Base-by-base conservation (phyloP, 2,888 invertebrate species). In the Himalopsyche tibetana region DNA sequence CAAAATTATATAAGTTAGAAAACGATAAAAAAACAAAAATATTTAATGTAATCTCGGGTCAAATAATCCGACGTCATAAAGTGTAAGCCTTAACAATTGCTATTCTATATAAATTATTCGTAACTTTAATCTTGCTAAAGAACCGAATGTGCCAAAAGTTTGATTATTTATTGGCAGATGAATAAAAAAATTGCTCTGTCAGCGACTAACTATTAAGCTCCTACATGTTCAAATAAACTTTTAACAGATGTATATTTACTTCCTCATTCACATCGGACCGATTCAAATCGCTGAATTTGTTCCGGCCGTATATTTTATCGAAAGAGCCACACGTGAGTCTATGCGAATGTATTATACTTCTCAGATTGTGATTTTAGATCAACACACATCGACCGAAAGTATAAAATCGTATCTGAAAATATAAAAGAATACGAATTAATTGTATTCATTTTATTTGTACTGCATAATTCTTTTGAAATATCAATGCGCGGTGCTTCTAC, bases 201-300 rank as follows among this genome's bases (percentile, higher is more conserved):
- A 63, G 63, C 63, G 28, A 28, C 63, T 63, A 19, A 63, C 63
- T 63, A 63, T 63, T 63, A 63, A 63, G 63, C 63, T 63, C 63
- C 63, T 63, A 63, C 63, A 63, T 63, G 63, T 63, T 63, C 63
- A 63, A 63, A 63, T 63, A 63, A 63, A 63, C 63, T 63, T 63
- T 63, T 63, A 63, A 63, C 63, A 63, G 63, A 63, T 63, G 63
- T 63, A 28, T 63, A 63, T 63, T 63, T 63, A 63, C 63, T 63
- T 63, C 63, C 19, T 63, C 63, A 63, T 63, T 63, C 63, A 63
- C 63, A 63, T 63, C 63, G 11, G 28, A 63, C 63, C 63, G 63
- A 19, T 11, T 63, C 63, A 28, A 63, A 63, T 63, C 28, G 63
- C 63, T 63, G 28, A 63, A 63, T 63, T 63, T 19, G 63, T 63